These are phyloP conservation scores for Cathartes aura DNA, from an alignment of 2,113 vertebrate species.

Conservation along the genomic window DNA sequence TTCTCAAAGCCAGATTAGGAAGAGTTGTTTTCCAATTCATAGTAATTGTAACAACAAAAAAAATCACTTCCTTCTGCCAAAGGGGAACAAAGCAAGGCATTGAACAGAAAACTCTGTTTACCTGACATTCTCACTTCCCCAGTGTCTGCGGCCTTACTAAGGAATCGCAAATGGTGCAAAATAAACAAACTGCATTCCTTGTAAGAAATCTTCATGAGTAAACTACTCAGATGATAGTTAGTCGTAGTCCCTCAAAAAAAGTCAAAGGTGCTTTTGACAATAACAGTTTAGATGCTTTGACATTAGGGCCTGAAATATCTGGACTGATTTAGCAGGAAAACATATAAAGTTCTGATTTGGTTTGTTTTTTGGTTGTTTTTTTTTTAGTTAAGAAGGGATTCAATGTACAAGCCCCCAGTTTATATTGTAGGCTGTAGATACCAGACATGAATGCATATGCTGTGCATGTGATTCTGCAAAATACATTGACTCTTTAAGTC, in stretches of 20 bases:
- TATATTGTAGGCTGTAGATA: neutral
- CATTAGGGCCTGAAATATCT: neutral
- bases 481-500: neutral
- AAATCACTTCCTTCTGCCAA: neutral
- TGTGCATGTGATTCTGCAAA: neutral
- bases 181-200: neutral
- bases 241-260: neutral
- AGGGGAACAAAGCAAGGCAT: neutral
- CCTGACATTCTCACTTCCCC: neutral
- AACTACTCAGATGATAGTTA: neutral
- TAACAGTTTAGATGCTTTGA: neutral
- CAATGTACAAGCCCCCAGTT: neutral
- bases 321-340: neutral
- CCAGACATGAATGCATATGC: neutral
- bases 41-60: neutral
- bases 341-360: neutral
- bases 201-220: neutral
- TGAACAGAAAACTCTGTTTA: neutral
- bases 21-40: constrained; percentile 4
- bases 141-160: neutral
- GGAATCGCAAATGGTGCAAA: neutral
- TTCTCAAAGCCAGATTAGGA: constrained; percentile 2
- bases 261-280: neutral
- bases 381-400: neutral
- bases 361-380: neutral